Conservation (phyloP, 2,113 vertebrate genomes). For the Chunga burmeisteri region DNA sequence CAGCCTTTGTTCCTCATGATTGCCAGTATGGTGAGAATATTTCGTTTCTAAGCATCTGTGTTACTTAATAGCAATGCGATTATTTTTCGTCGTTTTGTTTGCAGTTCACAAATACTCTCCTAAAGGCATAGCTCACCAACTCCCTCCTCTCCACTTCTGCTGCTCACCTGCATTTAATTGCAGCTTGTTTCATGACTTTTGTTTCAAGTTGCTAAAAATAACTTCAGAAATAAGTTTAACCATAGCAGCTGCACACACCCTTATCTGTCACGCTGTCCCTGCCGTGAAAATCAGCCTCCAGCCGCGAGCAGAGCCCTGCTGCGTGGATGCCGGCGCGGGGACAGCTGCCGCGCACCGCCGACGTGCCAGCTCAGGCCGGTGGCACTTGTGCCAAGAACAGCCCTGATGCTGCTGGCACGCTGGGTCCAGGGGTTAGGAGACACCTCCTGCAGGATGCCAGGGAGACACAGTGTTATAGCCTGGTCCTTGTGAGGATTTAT, state of each 20-base stretch:
- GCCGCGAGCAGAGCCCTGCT: not conserved
- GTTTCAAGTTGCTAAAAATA: not conserved
- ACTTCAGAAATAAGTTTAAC: not conserved
- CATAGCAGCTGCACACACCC: accelerated
- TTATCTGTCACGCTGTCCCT: not conserved
- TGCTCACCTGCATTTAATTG: not conserved
- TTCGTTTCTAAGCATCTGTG: not conserved
- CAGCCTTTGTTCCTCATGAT: not conserved
- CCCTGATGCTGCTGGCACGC: not conserved
- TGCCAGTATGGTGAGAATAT: not conserved
- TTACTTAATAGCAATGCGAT: not conserved
- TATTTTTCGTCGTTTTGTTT: not conserved
- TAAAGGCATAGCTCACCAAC: accelerated
- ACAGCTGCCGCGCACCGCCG: not conserved
- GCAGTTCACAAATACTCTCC: not conserved
- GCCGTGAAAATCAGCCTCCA: not conserved
- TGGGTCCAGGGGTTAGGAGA: not conserved
- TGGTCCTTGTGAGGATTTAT: not conserved
- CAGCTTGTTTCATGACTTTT: not conserved
- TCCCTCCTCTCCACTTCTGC: not conserved
- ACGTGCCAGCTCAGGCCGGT: not conserved
- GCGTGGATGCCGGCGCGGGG: not conserved
- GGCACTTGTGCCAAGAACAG: not conserved
- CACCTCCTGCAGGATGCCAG: not conserved
- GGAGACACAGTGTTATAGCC: accelerated